Percentiles rank a stretch among this genome's conserved stretches.
Evolutionary conservation across 2,888 invertebrate species (phyloP).

Genomic region (Ectobius pallidus): DNA sequence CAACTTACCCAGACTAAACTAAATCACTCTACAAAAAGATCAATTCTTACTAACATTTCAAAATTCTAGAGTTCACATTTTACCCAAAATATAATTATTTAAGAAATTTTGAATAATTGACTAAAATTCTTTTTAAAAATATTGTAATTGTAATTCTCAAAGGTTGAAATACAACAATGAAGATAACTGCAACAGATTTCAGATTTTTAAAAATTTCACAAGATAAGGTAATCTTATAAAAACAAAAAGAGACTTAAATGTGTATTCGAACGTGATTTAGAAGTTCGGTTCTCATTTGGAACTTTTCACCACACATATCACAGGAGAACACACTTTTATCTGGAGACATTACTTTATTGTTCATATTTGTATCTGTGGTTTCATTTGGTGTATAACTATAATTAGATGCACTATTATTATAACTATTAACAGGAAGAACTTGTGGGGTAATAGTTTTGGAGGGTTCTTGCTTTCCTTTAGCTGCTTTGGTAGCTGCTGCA

Average conservation of each 20-base stretch:
- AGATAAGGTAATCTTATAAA: too few relatives aligned
- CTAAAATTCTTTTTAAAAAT: too few relatives aligned
- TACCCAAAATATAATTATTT: too few relatives aligned
- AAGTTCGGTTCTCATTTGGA: constrained; percentile 73
- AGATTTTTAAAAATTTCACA: too few relatives aligned
- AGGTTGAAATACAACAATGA: too few relatives aligned
- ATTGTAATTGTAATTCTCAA: too few relatives aligned
- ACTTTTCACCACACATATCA: constrained; percentile 81
- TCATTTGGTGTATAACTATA: background rate
- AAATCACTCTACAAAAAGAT: too few relatives aligned
- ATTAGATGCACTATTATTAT: background rate
- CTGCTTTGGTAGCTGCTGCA: constrained; percentile 78
- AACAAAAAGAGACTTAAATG: constrained; percentile 60
- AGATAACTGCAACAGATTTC: too few relatives aligned
- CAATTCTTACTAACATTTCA: too few relatives aligned
- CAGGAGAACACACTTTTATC: constrained; percentile 70
- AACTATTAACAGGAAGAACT: constrained; percentile 49
- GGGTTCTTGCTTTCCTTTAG: constrained; percentile 52
- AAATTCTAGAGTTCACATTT: too few relatives aligned
- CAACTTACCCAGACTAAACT: too few relatives aligned
- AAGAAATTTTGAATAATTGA: too few relatives aligned
- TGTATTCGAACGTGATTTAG: constrained; percentile 82
- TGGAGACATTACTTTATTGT: background rate
- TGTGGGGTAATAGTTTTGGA: constrained; percentile 60
- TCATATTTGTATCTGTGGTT: background rate